Conservation (phyloP, 2,113 vertebrate species). For the Siphamia tubifer region DNA sequence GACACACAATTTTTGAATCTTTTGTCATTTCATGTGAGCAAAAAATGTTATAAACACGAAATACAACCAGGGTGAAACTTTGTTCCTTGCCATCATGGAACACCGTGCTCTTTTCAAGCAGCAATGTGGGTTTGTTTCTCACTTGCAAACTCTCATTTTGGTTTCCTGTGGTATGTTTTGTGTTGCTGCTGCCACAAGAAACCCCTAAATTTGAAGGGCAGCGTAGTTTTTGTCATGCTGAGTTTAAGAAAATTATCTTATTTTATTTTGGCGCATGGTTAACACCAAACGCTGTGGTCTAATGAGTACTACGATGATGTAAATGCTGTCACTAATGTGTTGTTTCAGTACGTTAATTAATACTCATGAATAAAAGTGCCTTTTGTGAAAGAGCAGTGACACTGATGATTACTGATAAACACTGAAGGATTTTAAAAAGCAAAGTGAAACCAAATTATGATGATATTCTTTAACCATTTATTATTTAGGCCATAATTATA, state of each 20-base stretch:
- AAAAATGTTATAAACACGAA: slow-evolving; percentile 14
- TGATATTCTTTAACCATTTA: too few relatives aligned
- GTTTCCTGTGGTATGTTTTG: slow-evolving; percentile 67
- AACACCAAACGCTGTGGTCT: background rate
- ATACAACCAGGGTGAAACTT: slow-evolving; percentile 13
- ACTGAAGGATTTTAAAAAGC: background rate
- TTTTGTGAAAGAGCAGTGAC: too few relatives aligned
- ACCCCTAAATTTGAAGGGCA: slow-evolving; percentile 19
- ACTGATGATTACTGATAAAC: background rate
- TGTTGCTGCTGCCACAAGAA: slow-evolving; percentile 41
- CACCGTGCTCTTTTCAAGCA: slow-evolving; percentile 23
- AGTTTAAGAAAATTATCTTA: slow-evolving; percentile 8
- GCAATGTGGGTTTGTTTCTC: slow-evolving; percentile 48
- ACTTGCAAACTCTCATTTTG: slow-evolving; percentile 49
- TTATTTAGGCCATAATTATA: too few relatives aligned
- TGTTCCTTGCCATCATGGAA: slow-evolving; percentile 51
- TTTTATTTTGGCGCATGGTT: slow-evolving; percentile 6
- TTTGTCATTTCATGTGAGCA: too few relatives aligned
- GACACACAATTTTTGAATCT: background rate
- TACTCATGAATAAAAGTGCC: background rate
- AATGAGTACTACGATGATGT: background rate
- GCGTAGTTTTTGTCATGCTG: background rate
- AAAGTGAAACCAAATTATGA: background rate
- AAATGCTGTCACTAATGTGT: background rate
- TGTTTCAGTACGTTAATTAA: background rate